phyloP scores from a whole-genome alignment of 1,140 invertebrate genomes.

The Ips nitidus region DNA sequence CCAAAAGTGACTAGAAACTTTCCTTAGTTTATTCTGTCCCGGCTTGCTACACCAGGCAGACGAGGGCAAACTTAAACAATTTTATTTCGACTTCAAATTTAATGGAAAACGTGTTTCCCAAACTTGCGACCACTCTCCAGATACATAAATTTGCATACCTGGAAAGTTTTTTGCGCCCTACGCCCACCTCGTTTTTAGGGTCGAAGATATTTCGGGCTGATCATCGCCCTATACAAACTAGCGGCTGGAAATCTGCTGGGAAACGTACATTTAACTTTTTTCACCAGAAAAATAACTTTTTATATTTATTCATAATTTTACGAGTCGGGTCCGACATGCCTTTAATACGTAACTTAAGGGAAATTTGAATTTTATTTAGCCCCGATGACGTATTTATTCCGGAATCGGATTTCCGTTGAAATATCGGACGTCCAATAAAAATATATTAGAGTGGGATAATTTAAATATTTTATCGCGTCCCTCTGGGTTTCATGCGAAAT shows the following conservation, averaged over 20 bases:
- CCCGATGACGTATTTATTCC: conserved; percentile 18
- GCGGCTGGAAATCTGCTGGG: background rate
- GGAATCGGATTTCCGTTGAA: conserved; percentile 5
- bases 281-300: background rate
- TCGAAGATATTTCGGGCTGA: background rate
- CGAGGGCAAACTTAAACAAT: conserved; percentile 27
- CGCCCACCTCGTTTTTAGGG: background rate
- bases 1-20: conserved; percentile 17
- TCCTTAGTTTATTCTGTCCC: conserved; percentile 14
- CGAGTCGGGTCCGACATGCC: background rate
- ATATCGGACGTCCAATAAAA: conserved; percentile 23
- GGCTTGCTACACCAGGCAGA: background rate
- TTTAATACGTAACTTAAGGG: conserved; percentile 1
- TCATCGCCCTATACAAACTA: conserved; percentile 8
- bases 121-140: conserved; percentile 12
- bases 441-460: conserved; percentile 22
- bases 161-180: conserved; percentile 9
- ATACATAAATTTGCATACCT: conserved; percentile 24
- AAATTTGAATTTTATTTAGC: conserved; percentile 25
- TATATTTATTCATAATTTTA: conserved; percentile 17
- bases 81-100: conserved; percentile 14
- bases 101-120: conserved; percentile 28
- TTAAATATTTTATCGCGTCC: conserved; percentile 14
- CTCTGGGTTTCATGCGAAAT: conserved; percentile 20
- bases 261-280: too few species aligned